phyloP scores from a whole-genome alignment of 2,113 vertebrate genomes.

The Rutilus rutilus region DNA sequence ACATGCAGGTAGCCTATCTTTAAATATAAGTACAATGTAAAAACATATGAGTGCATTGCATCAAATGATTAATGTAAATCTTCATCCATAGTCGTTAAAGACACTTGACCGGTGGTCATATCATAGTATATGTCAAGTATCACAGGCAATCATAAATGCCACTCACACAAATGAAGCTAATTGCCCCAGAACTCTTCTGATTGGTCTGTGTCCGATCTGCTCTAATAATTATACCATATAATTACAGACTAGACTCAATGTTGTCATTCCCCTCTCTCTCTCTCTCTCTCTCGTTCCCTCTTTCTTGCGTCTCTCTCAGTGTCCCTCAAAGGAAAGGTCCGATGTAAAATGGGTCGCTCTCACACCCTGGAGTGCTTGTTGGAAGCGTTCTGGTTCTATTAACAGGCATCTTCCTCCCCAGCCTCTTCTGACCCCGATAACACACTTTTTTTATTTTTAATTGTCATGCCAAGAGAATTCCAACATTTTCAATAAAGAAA shows the following conservation, averaged over 20 bases:
- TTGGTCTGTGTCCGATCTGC: neutral
- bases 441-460: neutral
- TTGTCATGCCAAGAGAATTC: neutral
- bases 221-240: slow-evolving; percentile 10
- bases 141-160: neutral
- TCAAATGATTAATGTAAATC: too few relatives aligned
- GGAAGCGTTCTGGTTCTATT: slow-evolving; percentile 47
- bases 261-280: slow-evolving; percentile 3
- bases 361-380: slow-evolving; percentile 48
- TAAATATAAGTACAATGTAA: too few relatives aligned
- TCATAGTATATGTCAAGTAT: neutral
- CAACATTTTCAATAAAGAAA: slow-evolving; percentile 6
- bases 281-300: neutral
- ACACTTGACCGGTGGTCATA: neutral
- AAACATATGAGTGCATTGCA: too few relatives aligned
- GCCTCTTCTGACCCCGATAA: slow-evolving; percentile 39
- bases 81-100: too few relatives aligned
- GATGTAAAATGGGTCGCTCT: slow-evolving; percentile 55
- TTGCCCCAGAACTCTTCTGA: neutral
- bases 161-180: neutral
- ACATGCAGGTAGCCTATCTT: too few relatives aligned
- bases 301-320: neutral
- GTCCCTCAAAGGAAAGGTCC: slow-evolving; percentile 19
- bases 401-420: slow-evolving; percentile 33
- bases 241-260: slow-evolving; percentile 6